A percentile compares a stretch with the other conserved stretches of the same genome.
These are phyloP conservation scores for Craterocephalus amniculus DNA, from an alignment of 2,797 vertebrate species.

Conservation along the genomic window DNA sequence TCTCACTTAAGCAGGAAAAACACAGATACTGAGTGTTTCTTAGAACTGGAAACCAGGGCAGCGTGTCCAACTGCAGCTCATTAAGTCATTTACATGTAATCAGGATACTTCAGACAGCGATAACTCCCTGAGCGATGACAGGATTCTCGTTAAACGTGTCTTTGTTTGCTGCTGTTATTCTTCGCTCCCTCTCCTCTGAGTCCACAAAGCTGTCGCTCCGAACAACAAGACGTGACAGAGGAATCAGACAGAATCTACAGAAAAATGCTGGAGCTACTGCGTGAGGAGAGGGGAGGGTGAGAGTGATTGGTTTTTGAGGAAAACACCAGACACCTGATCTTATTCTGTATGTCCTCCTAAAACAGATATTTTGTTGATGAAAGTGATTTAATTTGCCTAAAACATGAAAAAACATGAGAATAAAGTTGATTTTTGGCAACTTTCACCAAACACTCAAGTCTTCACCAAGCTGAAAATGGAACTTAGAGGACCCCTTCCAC, in stretches of 20 bases:
- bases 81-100: constrained; percentile 3
- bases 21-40: no score
- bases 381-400: background rate
- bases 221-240: constrained; percentile 30
- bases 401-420: background rate
- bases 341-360: background rate
- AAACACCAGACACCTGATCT: background rate
- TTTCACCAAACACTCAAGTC: no score
- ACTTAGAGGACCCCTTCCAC: no score
- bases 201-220: constrained; percentile 46
- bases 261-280: background rate
- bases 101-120: constrained; percentile 16
- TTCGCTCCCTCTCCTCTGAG: constrained; percentile 45
- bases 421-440: constrained; percentile 5
- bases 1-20: no score
- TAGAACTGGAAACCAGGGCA: no score
- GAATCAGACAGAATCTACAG: constrained; percentile 46
- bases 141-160: background rate
- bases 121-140: constrained; percentile 14
- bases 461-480: no score
- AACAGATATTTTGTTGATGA: background rate
- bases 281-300: no score
- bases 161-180: constrained; percentile 27
- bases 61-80: no score
- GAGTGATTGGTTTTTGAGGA: background rate